phyloP scores from a whole-genome alignment of 2,113 vertebrate species.

The Psettodes erumei region DNA sequence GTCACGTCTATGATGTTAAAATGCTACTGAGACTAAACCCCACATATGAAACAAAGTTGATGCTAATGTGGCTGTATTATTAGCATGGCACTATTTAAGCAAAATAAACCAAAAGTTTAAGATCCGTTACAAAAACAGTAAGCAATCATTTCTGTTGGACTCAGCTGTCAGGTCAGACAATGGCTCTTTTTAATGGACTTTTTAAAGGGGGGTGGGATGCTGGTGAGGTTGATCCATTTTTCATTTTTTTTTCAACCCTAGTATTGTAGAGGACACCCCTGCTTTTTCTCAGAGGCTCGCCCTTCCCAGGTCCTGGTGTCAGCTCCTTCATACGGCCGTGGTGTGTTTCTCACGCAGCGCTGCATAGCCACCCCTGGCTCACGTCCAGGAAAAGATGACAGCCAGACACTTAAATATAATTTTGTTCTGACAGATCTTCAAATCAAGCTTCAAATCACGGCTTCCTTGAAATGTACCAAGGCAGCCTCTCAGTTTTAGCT shows the following conservation, averaged over 20 bases:
- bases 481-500: background rate
- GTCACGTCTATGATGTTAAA: too few relatives aligned
- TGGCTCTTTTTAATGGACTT: too few relatives aligned
- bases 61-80: too few relatives aligned
- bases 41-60: background rate
- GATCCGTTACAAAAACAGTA: too few relatives aligned
- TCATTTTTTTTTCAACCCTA: background rate
- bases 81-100: background rate
- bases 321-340: background rate
- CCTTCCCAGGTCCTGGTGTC: background rate
- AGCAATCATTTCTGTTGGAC: too few relatives aligned
- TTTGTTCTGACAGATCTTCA: background rate
- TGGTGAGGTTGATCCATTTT: too few relatives aligned
- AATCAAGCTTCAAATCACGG: background rate
- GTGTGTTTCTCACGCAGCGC: background rate
- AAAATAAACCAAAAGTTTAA: background rate
- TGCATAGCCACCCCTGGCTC: background rate
- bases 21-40: too few relatives aligned
- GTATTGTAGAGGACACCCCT: background rate
- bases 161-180: too few relatives aligned
- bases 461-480: background rate
- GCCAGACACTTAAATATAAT: background rate
- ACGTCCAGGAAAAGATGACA: conserved; percentile 8
- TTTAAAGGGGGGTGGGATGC: too few relatives aligned
- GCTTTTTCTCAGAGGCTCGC: background rate